Evolutionary conservation across 2,113 vertebrate species (phyloP).

Genomic region (Rutilus rutilus): DNA sequence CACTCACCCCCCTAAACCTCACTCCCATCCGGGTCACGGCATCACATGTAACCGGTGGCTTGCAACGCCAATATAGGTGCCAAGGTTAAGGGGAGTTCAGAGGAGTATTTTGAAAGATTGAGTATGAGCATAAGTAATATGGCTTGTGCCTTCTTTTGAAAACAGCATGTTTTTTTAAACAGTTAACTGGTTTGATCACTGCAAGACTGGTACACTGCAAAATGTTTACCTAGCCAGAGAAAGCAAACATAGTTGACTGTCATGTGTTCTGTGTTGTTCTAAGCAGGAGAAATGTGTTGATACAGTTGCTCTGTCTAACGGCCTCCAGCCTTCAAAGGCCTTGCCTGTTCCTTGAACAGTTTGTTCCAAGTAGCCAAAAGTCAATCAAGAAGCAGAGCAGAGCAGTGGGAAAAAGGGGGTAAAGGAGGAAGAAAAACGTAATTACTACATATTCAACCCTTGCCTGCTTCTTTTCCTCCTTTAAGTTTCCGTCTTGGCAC

Average conservation of each 20-base stretch:
- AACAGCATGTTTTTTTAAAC: conserved; percentile 16
- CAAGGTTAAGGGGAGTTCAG: background rate
- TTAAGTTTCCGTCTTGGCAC: conserved; percentile 35
- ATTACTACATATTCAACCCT: conserved; percentile 21
- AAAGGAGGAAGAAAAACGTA: conserved; percentile 15
- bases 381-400: conserved; percentile 13
- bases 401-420: conserved; percentile 26
- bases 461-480: conserved; percentile 16
- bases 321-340: conserved; percentile 26
- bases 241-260: conserved; percentile 12
- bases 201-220: background rate
- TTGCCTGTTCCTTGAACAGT: conserved; percentile 35
- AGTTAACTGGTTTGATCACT: conserved; percentile 36
- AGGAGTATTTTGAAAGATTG: background rate
- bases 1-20: no score
- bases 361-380: conserved; percentile 41
- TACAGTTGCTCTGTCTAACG: conserved; percentile 33
- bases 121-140: background rate
- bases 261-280: conserved; percentile 27
- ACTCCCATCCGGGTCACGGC: no score
- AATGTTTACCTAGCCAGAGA: conserved; percentile 15
- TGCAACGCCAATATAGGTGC: no score
- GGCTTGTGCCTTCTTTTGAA: background rate
- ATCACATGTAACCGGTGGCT: no score
- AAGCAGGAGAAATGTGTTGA: conserved; percentile 33